Conservation (phyloP, 2,888 invertebrate species). For the Drosophila hamatofila region DNA sequence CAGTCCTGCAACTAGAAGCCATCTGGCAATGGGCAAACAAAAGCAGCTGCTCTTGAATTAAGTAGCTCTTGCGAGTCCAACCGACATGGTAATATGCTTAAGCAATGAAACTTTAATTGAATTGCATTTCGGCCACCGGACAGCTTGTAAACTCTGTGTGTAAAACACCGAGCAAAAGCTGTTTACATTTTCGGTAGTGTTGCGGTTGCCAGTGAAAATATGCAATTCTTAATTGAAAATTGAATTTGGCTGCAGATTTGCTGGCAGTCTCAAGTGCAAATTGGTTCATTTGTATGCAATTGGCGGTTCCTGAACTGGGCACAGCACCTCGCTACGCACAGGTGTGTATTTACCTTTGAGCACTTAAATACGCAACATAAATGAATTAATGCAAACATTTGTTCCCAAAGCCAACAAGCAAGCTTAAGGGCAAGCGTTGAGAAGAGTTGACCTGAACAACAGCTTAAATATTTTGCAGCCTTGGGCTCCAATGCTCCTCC, state of each 20-base stretch:
- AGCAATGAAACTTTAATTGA: conserved; percentile 61
- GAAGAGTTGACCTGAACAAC: not conserved
- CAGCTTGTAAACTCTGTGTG: not conserved
- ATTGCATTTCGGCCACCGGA: conserved; percentile 40
- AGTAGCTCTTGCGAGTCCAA: conserved; percentile 36
- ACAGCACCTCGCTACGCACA: conserved; percentile 16
- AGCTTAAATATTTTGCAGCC: not conserved
- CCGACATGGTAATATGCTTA: conserved; percentile 57
- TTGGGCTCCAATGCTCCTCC: not conserved
- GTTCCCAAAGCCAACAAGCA: not conserved
- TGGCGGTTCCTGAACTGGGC: conserved; percentile 43
- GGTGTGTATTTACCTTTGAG: conserved; percentile 13
- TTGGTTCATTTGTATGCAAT: conserved; percentile 75
- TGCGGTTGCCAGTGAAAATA: conserved; percentile 48
- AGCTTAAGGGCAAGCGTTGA: not conserved
- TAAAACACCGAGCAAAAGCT: not conserved
- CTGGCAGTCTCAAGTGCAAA: conserved; percentile 56
- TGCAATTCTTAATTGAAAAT: conserved; percentile 71
- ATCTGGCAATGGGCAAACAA: conserved; percentile 37
- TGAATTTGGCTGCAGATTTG: conserved; percentile 54
- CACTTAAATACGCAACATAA: conserved; percentile 24
- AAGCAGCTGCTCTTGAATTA: conserved; percentile 40
- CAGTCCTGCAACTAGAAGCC: conserved; percentile 19
- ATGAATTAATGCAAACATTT: conserved; percentile 26
- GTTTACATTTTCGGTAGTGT: conserved; percentile 29